These are phyloP conservation scores for Odobenus rosmarus DNA, from an alignment of 2,113 vertebrate species.

Conservation along the genomic window DNA sequence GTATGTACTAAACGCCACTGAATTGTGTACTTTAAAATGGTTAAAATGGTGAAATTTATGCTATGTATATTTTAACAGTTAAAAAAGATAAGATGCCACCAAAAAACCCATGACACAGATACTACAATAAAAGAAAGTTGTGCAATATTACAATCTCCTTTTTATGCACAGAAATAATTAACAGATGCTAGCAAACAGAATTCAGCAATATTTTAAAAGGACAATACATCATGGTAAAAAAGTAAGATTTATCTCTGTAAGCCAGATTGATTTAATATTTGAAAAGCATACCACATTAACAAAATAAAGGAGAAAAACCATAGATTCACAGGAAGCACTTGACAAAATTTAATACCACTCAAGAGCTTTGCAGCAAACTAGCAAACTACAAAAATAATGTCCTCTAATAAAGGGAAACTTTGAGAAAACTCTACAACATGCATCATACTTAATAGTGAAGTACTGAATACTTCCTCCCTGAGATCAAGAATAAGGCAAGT, in stretches of 20 bases:
- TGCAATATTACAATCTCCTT: background rate
- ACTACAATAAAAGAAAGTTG: background rate
- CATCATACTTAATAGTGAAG: background rate
- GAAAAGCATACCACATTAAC: background rate
- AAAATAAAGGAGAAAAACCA: background rate
- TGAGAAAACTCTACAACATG: background rate
- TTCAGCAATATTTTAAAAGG: background rate
- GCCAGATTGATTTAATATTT: background rate
- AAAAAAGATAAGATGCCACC: background rate
- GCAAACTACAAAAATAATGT: background rate
- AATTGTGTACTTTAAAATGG: background rate
- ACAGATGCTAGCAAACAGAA: slow-evolving; percentile 7
- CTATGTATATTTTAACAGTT: background rate
- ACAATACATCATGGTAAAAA: background rate
- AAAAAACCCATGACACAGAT: background rate
- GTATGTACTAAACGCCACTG: too few species aligned
- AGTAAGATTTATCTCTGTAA: background rate
- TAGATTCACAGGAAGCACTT: background rate
- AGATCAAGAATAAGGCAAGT: background rate
- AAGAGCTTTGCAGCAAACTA: background rate
- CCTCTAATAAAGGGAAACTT: background rate
- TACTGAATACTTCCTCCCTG: background rate
- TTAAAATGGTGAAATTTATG: background rate
- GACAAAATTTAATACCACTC: background rate
- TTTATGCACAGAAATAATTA: background rate